These are phyloP conservation scores for Meganola albula DNA, from an alignment of 2,888 invertebrate genomes.

Conservation along the genomic window DNA sequence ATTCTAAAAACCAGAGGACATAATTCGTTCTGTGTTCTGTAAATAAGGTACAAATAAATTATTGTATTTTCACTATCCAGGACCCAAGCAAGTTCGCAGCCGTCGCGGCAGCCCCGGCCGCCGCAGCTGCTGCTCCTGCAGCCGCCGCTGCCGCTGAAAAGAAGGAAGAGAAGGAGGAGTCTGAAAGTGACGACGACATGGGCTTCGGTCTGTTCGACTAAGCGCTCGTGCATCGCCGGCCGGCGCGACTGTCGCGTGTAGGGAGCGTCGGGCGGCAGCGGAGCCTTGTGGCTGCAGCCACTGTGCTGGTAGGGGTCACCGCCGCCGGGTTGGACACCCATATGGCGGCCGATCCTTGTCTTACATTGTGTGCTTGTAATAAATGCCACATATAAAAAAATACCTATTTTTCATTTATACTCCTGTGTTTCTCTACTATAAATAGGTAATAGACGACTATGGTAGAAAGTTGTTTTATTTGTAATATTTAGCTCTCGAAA, in stretches of 20 bases:
- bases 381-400: no score
- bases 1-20: no score
- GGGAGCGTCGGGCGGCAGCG: neutral
- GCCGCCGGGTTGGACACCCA: constrained; percentile 68
- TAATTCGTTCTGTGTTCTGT: no score
- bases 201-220: constrained; percentile 97
- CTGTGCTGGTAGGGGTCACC: constrained; percentile 32
- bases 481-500: no score
- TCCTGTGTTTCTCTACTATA: no score
- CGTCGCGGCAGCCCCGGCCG: constrained; percentile 77
- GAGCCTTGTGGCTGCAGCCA: constrained; percentile 36
- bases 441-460: no score
- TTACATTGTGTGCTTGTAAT: constrained; percentile 44
- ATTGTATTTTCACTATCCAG: no score
- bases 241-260: constrained; percentile 11
- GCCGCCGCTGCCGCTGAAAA: constrained; percentile 83
- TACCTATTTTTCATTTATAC: no score
- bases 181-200: constrained; percentile 96
- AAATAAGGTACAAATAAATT: no score
- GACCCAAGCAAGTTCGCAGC: constrained; percentile 96
- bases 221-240: constrained; percentile 32
- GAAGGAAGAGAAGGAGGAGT: constrained; percentile 89
- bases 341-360: constrained; percentile 55
- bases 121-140: constrained; percentile 82
- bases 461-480: no score